phyloP scores from a whole-genome alignment of 1,140 invertebrate species.

The Oncopodura yosiiana region DNA sequence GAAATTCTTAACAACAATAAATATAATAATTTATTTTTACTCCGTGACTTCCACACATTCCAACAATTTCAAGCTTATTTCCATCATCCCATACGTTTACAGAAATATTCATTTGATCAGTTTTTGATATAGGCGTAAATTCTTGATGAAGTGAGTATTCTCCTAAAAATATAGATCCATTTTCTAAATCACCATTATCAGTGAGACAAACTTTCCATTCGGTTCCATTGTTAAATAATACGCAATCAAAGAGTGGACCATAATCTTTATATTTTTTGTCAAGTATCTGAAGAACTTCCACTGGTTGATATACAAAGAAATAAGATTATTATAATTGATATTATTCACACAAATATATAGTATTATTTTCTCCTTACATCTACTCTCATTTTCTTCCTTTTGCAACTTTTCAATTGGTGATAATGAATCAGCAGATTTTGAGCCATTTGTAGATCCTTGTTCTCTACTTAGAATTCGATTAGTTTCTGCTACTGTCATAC shows the following conservation, averaged over 20 bases:
- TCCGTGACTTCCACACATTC: conserved; percentile 64
- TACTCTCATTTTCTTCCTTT: conserved; percentile 81
- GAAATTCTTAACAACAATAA: conserved; percentile 13
- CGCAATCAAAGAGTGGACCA: conserved; percentile 84
- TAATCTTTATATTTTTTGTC: conserved; percentile 84
- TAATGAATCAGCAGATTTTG: neutral
- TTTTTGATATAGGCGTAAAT: conserved; percentile 59
- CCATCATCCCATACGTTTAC: conserved; percentile 91
- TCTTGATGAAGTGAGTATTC: conserved; percentile 74
- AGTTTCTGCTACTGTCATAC: conserved; percentile 53
- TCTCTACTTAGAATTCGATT: conserved; percentile 12
- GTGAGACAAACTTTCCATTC: conserved; percentile 58
- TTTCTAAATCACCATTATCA: conserved; percentile 65
- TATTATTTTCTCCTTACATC: conserved; percentile 60
- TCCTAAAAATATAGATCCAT: conserved; percentile 66
- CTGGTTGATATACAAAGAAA: neutral
- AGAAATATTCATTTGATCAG: conserved; percentile 75
- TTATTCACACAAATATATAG: neutral
- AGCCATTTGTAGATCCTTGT: neutral
- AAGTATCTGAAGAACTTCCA: conserved; percentile 37
- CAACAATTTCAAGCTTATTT: conserved; percentile 82
- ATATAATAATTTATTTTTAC: conserved; percentile 16
- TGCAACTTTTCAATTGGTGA: conserved; percentile 56
- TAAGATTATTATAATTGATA: neutral
- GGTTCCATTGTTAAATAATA: conserved; percentile 76